Evolutionary conservation across 37 sponge, comb jelly and placozoan genomes (phyloP), one percentile per base, ranked within the genome.

Genomic region (Beroe forskalii): DNA sequence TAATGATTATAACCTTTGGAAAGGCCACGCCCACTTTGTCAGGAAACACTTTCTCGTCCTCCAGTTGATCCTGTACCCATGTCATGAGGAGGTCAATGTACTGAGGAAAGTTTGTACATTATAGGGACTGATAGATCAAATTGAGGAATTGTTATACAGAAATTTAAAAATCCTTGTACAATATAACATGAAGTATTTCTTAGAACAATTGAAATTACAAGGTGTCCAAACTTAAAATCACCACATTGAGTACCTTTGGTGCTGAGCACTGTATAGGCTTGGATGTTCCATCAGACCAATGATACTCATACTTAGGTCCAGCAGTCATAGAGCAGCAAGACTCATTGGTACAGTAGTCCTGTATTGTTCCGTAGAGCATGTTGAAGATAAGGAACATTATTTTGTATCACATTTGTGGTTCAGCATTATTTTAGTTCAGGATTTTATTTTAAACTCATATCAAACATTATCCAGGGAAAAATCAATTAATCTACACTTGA

Each of bases 251-350:
- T 43, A 80, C 86, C 86, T 95, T 96, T 14, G 99, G 99, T 61
- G 99, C 99, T 23, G 99, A 98, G 75, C 99, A 98, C 90, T 98
- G 96, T 55, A 98, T 95, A 12, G 99, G 99, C 89, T 96, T 98
- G 23, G 93, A 92, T 1, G 94, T 95, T 1, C 99, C 99, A 92
- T 98, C 99, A 39, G 99, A 97, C 99, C 99, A 98, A 67, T 98
- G 99, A 63, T 98, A 98, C 90, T 98, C 99, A 69, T 96, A 98
- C 97, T 96, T 96, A 0, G 99, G 96, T 38, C 99, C 99, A 23
- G 99, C 99, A 30, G 96, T 96, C 99, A 98, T 98, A 40, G 96
- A 94, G 0, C 97, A 95, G 89, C 99, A 98, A 42, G 91, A 90
- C 86, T 96, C 95, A 19, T 94, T 91, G 0, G 96, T 98, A 60